Evolutionary conservation across 2,888 invertebrate genomes (phyloP), one percentile per base, ranked within the genome.

Genomic region (Strigamia crassipes): DNA sequence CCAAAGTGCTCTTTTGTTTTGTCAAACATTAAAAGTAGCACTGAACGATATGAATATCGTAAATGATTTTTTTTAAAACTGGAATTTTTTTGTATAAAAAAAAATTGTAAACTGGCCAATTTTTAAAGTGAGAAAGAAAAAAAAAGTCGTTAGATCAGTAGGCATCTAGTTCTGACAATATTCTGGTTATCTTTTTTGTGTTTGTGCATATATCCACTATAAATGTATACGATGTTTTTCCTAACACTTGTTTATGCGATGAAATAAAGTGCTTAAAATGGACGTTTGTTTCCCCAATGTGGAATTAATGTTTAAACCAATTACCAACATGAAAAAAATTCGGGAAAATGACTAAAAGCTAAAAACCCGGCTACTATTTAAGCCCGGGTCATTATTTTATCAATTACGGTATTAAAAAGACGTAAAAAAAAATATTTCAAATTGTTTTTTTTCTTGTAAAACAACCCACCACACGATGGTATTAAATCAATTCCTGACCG

Each of bases 181-280:
- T 73, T 73, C 73, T 73, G 73, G 73, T 73, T 73, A 73, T 31
- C 73, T 73, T 73, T 73, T 73, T 73, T 73, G 73, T 73, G 73
- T 73, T 73, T 73, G 73, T 73, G 27, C 73, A 73, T 73, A 73
- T 73, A 73, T 27, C 27, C 31, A 73, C 73, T 73, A 56, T 56
- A 73, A 73, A 73, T 73, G 73, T 73, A 73, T 73, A 73, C 73
- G 73, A 73, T 73, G 73, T 73, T 73, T 73, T 73, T 73, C 61
- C 73, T 73, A 73, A 73, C 73, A 73, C 23, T 73, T 73, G 73
- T 73, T 73, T 73, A 73, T 73, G 73, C 73, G 31, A 73, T 73
- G 73, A 73, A 73, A 73, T 31, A 73, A 73, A 73, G 73, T 73
- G 73, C 73, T 73, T 73, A 73, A 73, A 73, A 73, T 31, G 73